Base-by-base conservation (phyloP, 2,888 invertebrate genomes). In the Stenurella melanura region DNA sequence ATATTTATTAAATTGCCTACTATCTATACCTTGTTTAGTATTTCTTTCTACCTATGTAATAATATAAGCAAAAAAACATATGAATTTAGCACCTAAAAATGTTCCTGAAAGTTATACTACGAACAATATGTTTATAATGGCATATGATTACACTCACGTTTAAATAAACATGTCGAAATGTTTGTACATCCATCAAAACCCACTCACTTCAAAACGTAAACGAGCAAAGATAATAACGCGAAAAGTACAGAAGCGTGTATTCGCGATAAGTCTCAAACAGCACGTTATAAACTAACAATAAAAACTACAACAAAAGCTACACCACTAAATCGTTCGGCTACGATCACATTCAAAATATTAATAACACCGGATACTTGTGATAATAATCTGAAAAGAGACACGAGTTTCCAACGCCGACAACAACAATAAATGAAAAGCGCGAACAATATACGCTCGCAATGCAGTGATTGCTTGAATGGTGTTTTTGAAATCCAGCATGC, bases 401-500 rank as follows among this genome's bases (percentile, higher is more conserved):
- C 60, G 34, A 60, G 60, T 38, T 42, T 58, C 19, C 38, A 38
- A 38, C 70, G 26, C 42, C 64, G 42, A 1, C 60, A 12, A 50
- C 19, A 30, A 19, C 30, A 58, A 70, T 21, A 70, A 69, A 70
- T 60, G 60, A 70, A 70, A 70, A 70, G 70, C 70, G 70, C 69
- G 69, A n/a, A 69, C 69, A 57, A 69, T 57, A 38, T 69, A 57
- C 58, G 26, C 69, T 21, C 21, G 34, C 70, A 34, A 60, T 70
- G 70, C 60, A 42, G 18, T 18, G 70, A 70, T 70, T 42, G 70
- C 42, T 64, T 42, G 64, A 60, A 70, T 60, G 70, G 58, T 60
- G 70, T 70, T 70, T 70, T 60, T 61, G 15, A 60, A 70, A 70
- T 70, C 17, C 70, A 60, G 70, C 70, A 50, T 70, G 70, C 70